Conservation (phyloP, 2,113 vertebrate genomes). For the Zingel zingel region DNA sequence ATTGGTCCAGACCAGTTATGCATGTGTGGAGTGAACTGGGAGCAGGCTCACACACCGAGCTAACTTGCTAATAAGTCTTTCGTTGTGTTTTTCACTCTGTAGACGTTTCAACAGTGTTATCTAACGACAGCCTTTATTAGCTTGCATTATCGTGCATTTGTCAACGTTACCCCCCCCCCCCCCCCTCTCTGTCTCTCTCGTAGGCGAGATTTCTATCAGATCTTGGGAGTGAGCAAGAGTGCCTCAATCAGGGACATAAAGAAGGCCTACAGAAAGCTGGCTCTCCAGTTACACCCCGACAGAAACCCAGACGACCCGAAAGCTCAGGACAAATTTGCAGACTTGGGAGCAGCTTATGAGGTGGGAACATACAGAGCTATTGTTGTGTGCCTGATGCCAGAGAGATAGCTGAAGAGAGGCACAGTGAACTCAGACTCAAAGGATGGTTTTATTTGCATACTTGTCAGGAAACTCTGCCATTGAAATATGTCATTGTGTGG, state of each 20-base stretch:
- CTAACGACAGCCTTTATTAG: neutral
- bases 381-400: neutral
- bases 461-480: too few species aligned
- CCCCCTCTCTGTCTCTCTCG: neutral
- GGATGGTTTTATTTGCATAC: neutral
- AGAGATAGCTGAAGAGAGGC: neutral
- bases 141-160: too few species aligned
- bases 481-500: neutral
- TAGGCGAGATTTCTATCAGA: constrained; percentile 97
- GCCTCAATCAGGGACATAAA: constrained; percentile 97
- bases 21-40: constrained; percentile 9
- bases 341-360: constrained; percentile 97
- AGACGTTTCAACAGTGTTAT: neutral
- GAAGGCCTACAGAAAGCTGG: constrained; percentile 97
- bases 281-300: constrained; percentile 96
- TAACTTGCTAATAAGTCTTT: neutral
- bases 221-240: constrained; percentile 92
- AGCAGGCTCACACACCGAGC: neutral
- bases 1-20: constrained; percentile 80
- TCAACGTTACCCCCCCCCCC: too few species aligned
- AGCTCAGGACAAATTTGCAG: constrained; percentile 96
- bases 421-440: neutral
- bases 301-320: constrained; percentile 95
- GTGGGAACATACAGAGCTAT: constrained; percentile 73
- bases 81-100: neutral